Percentiles rank a stretch among this genome's conserved stretches.
Conservation (phyloP, 30 jellyfish, hydroid and myxozoan species). For the Turritopsis rubra region DNA sequence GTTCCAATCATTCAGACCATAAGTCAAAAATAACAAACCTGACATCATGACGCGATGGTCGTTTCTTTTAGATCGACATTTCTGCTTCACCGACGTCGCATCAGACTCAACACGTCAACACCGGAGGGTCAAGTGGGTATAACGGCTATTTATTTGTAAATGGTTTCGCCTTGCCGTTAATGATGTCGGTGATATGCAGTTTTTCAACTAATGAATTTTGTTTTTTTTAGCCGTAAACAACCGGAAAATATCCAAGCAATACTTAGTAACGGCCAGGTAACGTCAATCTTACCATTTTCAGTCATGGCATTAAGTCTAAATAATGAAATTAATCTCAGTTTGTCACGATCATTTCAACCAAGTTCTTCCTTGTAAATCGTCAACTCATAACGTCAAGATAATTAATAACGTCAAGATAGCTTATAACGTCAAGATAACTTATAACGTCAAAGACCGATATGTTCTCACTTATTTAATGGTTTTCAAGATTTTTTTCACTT, state of each 20-base stretch:
- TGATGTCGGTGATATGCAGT: not conserved
- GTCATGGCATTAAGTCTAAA: too few species aligned
- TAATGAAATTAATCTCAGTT: too few species aligned
- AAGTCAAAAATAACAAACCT: too few species aligned
- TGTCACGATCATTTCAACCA: too few species aligned
- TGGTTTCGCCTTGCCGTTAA: not conserved
- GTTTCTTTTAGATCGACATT: slow-evolving; percentile 54
- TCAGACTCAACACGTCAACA: slow-evolving; percentile 53
- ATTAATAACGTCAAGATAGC: too few species aligned
- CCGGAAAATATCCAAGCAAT: slow-evolving; percentile 79
- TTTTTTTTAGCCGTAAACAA: slow-evolving; percentile 60
- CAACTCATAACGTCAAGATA: too few species aligned
- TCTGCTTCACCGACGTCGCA: slow-evolving; percentile 58
- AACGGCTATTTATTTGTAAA: not conserved
- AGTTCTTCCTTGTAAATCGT: too few species aligned
- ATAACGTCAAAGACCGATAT: too few species aligned
- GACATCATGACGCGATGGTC: not conserved
- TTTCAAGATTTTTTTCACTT: slow-evolving; percentile 10
- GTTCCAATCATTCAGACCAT: too few species aligned
- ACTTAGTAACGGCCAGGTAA: slow-evolving; percentile 84
- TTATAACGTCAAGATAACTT: too few species aligned
- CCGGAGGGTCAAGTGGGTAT: slow-evolving; percentile 81
- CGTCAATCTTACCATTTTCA: not conserved
- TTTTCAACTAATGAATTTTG: not conserved
- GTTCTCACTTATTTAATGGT: too few species aligned